These are phyloP conservation scores for Ophioninae sp. DNA, from an alignment of 2,888 invertebrate genomes.

Conservation along the genomic window DNA sequence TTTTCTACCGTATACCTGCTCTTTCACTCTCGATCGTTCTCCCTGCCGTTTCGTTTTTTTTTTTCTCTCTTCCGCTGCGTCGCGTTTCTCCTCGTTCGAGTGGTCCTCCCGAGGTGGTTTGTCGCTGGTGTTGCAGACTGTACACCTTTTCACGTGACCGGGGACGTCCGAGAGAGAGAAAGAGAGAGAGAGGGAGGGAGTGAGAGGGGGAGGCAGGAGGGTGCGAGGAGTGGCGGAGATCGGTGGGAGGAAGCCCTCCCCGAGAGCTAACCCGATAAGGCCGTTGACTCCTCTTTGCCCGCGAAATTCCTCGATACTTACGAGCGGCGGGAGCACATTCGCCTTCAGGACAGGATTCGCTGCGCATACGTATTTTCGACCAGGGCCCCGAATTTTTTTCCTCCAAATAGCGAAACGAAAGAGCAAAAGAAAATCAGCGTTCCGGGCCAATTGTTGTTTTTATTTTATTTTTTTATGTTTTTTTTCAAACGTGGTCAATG, in stretches of 20 bases:
- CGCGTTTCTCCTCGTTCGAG: slow-evolving; percentile 30
- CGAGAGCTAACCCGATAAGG: slow-evolving; percentile 70
- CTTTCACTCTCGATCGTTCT: slow-evolving; percentile 29
- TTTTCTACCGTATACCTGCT: slow-evolving; percentile 13
- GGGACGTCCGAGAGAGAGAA: slow-evolving; percentile 26
- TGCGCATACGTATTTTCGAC: neutral
- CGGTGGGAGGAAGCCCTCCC: slow-evolving; percentile 61
- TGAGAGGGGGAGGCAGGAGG: slow-evolving; percentile 23
- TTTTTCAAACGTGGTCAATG: neutral
- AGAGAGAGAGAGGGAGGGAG: slow-evolving; percentile 20
- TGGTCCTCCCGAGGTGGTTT: slow-evolving; percentile 43
- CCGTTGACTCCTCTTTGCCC: slow-evolving; percentile 74
- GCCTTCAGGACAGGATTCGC: slow-evolving; percentile 10
- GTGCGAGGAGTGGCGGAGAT: slow-evolving; percentile 52
- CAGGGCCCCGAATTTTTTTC: no score
- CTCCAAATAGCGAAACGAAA: neutral
- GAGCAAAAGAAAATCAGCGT: neutral
- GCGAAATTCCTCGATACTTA: slow-evolving; percentile 72
- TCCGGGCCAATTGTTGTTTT: neutral
- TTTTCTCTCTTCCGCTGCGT: slow-evolving; percentile 7
- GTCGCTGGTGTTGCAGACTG: slow-evolving; percentile 50
- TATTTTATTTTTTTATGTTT: neutral
- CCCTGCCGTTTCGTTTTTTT: slow-evolving; percentile 27
- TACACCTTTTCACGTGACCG: slow-evolving; percentile 63
- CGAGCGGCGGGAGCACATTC: slow-evolving; percentile 1